Evolutionary conservation across 1,140 invertebrate species (phyloP), one percentile per base, ranked within the genome.

Genomic region (Euwallacea fornicatus): DNA sequence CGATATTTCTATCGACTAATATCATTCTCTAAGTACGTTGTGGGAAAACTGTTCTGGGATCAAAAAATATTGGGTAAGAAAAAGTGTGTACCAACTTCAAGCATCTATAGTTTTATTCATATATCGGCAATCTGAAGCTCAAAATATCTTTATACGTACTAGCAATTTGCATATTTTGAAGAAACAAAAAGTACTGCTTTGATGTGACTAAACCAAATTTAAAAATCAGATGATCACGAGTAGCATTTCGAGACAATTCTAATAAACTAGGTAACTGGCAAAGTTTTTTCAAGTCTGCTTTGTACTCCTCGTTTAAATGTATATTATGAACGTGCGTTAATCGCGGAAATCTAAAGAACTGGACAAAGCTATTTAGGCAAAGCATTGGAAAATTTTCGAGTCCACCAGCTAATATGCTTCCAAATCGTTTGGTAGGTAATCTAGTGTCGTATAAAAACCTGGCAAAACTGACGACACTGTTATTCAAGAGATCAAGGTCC

Each of bases 91-190:
- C 21, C 21, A 33, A 33, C 21, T 33, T 33, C 21, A 33, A 33
- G 4, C 21, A 4, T 4, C 21, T 33, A 33, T 33, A 33, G 4
- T 33, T 33, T 33, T 33, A 33, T 33, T 33, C 21, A 4, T 33
- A 33, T 33, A 33, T 33, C 21, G 21, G 21, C 21, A 33, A 33
- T 33, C 21, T 33, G 21, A 69, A 69, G 7, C 33, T 47, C 44
- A 69, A 54, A n/a, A 69, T 69, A 16, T 61, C n/a, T 44, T 61
- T 69, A 61, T 61, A 69, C n/a, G 61, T 47, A 41, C 2, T 53
- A n/a, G 43, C 8, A 43, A 69, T 61, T 2, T 42, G 21, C 15
- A 69, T 58, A 7, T 61, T 56, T 53, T 69, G 41, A 6, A 69
- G 42, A 61, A 69, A 61, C 9, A 62, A 15, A 50, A 61, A 61